Evolutionary conservation across 2,113 vertebrate species (phyloP).

Genomic region (Ifrita kowaldi): DNA sequence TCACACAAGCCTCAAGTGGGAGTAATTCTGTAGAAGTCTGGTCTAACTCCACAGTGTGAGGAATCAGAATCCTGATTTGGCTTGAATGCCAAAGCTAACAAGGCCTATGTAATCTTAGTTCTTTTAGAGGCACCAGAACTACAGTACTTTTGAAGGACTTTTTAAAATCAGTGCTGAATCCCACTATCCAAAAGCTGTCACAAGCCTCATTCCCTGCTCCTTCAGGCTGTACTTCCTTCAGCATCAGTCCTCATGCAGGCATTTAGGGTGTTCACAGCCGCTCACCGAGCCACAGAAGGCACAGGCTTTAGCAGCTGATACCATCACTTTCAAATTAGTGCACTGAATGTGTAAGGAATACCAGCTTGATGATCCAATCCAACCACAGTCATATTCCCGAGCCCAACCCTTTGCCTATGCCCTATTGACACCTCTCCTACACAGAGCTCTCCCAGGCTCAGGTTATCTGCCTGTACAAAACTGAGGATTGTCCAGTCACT

Average conservation of each 20-base stretch:
- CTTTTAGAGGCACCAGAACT: not conserved
- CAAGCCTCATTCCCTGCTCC: not conserved
- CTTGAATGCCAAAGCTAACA: not conserved
- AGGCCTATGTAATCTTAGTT: not conserved
- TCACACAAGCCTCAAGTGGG: not conserved
- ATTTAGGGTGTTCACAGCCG: not conserved
- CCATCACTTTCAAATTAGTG: not conserved
- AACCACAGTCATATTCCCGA: not conserved
- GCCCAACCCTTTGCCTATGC: not conserved
- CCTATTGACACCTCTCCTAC: not conserved
- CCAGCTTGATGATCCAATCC: not conserved
- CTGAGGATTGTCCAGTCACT: not conserved
- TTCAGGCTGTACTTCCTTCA: not conserved
- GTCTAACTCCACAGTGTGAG: not conserved
- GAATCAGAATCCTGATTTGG: not conserved
- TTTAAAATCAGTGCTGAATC: not conserved
- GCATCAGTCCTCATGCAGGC: not conserved
- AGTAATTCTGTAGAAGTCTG: not conserved
- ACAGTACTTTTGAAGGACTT: not conserved
- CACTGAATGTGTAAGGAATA: not conserved
- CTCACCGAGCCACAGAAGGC: not conserved
- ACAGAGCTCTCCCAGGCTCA: fast-evolving
- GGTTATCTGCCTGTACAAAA: not conserved
- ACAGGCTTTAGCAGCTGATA: not conserved
- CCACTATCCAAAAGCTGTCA: not conserved